A percentile compares a stretch with the other conserved stretches of the same genome.
Conservation (phyloP, 2,888 invertebrate species). For the Idaea dimidiata region DNA sequence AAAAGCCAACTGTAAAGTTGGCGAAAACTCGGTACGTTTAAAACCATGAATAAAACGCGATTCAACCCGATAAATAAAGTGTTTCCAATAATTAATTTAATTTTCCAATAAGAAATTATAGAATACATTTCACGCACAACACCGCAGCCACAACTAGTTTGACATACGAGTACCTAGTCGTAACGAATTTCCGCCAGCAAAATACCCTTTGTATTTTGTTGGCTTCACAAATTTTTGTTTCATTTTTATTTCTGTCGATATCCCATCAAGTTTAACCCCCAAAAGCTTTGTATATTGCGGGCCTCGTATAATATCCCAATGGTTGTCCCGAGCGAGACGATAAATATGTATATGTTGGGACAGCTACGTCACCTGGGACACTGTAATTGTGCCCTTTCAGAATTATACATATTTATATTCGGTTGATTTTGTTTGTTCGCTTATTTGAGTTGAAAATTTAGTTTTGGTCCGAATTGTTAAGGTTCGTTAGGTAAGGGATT, state of each 20-base stretch:
- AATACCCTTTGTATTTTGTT: conserved; percentile 8
- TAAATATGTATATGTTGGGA: conserved; percentile 61
- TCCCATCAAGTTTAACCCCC: conserved; percentile 27
- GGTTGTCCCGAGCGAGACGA: conserved; percentile 37
- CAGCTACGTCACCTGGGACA: conserved; percentile 52
- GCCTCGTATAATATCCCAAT: conserved; percentile 41
- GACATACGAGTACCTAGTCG: conserved; percentile 10
- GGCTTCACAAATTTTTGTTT: conserved; percentile 2
- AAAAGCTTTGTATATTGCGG: conserved; percentile 44
- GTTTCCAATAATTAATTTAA: no score
- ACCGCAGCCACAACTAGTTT: not conserved
- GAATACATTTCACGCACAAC: not conserved
- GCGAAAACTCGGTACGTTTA: no score
- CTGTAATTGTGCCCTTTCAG: conserved; percentile 50
- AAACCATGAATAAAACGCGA: no score
- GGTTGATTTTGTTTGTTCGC: conserved; percentile 23
- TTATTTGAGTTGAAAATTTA: conserved; percentile 10
- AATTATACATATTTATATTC: conserved; percentile 50
- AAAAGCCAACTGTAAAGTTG: no score
- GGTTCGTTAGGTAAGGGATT: conserved; percentile 2
- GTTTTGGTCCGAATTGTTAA: not conserved
- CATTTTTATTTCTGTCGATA: conserved; percentile 36
- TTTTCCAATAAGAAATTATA: not conserved
- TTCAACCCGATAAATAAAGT: no score
- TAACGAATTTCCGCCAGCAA: conserved; percentile 3